These are phyloP conservation scores for Theocolax elegans DNA, from an alignment of 1,140 invertebrate species.

Conservation along the genomic window DNA sequence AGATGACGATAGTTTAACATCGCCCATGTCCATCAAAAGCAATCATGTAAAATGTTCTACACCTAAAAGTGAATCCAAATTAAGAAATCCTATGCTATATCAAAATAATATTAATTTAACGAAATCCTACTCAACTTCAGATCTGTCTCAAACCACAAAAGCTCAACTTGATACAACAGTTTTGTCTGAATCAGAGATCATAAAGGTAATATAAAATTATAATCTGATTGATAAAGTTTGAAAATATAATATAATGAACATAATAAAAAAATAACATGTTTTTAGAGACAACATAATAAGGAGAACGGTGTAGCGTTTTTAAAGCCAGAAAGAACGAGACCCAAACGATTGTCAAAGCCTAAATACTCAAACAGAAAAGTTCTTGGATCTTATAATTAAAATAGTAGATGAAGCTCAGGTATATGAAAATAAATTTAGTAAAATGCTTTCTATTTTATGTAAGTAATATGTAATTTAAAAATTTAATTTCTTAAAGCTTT, in stretches of 20 bases:
- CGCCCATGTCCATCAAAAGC: constrained; percentile 27
- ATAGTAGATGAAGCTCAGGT: constrained; percentile 24
- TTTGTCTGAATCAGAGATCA: constrained; percentile 46
- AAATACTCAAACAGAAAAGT: constrained; percentile 43
- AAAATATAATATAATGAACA: not conserved
- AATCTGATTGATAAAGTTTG: no score
- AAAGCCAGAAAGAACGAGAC: constrained; percentile 45
- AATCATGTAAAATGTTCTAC: constrained; percentile 43
- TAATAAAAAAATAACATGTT: not conserved
- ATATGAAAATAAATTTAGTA: constrained; percentile 19
- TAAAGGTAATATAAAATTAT: constrained; percentile 38
- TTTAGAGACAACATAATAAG: constrained; percentile 49
- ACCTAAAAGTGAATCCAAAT: constrained; percentile 36
- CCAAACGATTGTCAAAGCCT: constrained; percentile 47
- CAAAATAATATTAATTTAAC: constrained; percentile 41
- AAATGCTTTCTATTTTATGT: constrained; percentile 16
- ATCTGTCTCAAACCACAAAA: constrained; percentile 44
- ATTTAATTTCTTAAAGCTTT: constrained; percentile 18
- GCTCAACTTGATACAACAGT: constrained; percentile 42
- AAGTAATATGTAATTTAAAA: constrained; percentile 20
- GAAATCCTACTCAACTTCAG: constrained; percentile 49
- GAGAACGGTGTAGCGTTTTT: constrained; percentile 52
- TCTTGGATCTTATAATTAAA: constrained; percentile 49
- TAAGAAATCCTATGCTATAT: constrained; percentile 11
- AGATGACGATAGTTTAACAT: constrained; percentile 10